Percentiles rank a stretch among this genome's conserved stretches.
Evolutionary conservation across 2,113 vertebrate species (phyloP).

Genomic region (Charadrius vociferus): DNA sequence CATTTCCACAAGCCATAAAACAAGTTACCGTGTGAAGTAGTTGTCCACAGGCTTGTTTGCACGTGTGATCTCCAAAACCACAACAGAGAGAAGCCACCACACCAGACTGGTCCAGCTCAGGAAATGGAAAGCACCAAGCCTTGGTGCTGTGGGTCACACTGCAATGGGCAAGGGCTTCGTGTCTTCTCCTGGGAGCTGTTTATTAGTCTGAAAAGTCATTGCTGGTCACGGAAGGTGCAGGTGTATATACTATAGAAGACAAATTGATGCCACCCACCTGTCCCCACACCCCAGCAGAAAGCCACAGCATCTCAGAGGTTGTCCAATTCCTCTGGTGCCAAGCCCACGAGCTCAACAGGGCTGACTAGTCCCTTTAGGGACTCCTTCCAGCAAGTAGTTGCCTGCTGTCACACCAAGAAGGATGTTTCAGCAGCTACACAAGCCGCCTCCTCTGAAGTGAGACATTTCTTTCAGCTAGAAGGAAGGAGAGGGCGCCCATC

Average conservation of each 20-base stretch:
- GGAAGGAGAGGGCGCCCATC: background rate
- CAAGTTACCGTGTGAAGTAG: background rate
- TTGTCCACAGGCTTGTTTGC: background rate
- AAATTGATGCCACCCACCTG: background rate
- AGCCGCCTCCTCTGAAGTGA: background rate
- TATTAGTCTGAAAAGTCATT: background rate
- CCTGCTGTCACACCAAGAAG: background rate
- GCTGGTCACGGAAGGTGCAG: background rate
- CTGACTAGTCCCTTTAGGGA: background rate
- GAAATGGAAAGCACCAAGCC: background rate
- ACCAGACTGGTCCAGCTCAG: background rate
- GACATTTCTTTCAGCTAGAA: background rate
- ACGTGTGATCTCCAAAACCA: background rate
- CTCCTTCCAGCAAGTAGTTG: background rate
- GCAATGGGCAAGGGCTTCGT: rapidly evolving
- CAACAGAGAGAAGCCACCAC: background rate
- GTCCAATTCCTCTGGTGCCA: background rate
- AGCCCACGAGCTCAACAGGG: background rate
- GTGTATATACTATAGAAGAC: too few relatives aligned
- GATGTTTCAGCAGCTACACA: background rate
- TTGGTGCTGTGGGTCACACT: background rate
- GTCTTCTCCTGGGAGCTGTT: background rate
- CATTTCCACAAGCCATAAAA: background rate
- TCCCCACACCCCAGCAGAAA: background rate
- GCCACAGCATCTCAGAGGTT: background rate